Conservation (phyloP, 2,797 vertebrate genomes). For the Pangasius sanitwongsei region DNA sequence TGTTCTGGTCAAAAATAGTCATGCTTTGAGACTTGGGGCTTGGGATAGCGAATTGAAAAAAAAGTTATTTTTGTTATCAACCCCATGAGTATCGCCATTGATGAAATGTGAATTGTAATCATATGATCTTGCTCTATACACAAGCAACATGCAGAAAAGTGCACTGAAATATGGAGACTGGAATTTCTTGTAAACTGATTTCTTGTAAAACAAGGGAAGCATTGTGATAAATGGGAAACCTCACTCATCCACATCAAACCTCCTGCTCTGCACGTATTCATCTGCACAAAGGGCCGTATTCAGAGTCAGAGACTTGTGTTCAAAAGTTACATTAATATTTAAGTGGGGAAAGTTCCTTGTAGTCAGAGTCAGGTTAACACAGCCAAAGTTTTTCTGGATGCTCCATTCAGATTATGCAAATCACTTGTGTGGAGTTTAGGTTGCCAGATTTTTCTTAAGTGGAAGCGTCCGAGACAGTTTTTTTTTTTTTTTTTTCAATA, state of each 20-base stretch:
- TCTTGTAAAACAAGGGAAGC: not conserved
- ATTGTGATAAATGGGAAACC: not conserved
- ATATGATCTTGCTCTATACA: not conserved
- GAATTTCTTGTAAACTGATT: not conserved
- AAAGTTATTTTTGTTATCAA: not conserved
- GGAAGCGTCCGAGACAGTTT: no score
- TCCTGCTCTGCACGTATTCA: not conserved
- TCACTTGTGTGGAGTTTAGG: not conserved
- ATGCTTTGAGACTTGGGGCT: conserved; percentile 9
- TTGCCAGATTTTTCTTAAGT: not conserved
- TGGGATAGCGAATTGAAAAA: conserved; percentile 25
- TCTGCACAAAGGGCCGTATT: not conserved
- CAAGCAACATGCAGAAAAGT: not conserved
- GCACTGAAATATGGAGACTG: not conserved
- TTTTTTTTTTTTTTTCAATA: not conserved
- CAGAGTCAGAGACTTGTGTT: not conserved
- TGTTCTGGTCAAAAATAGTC: conserved; percentile 28
- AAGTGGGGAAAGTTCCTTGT: not conserved
- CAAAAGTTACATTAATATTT: not conserved
- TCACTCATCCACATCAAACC: not conserved
- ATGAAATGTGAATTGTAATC: conserved; percentile 28
- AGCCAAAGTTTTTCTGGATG: no score
- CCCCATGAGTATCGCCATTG: not conserved
- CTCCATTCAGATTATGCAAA: not conserved
- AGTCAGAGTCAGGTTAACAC: no score